Evolutionary conservation across 2,113 vertebrate species (phyloP), one percentile per base, ranked within the genome.

Genomic region (Notarius lentiginosus): DNA sequence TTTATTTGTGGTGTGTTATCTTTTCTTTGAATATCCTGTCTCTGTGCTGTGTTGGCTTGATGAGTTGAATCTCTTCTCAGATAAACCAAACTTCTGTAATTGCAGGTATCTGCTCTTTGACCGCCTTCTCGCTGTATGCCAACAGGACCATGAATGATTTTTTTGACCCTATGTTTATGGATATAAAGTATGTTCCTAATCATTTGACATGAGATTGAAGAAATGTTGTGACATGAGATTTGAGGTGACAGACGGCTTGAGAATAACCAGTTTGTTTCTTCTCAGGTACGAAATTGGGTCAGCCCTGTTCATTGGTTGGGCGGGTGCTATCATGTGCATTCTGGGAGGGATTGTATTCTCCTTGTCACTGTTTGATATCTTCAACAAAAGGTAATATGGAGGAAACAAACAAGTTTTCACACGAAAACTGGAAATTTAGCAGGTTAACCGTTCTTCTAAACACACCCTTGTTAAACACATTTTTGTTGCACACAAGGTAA

Each of bases 131-230:
- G n/a, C 94, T 99, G 86, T 99, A 99, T 81, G 98, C 98, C 60
- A 96, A 99, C 91, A 96, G 95, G 92, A 98, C 99, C 92, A 99
- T 97, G 6, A 94, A 96, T 1, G 98, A 99, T 88, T 99, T 99
- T 94, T 99, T 98, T 89, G 96, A 99, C 88, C 98, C 98, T 47
- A 93, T 96, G 93, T 97, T 89, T 93, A 79, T 99, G 87, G 96
- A 96, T 86, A 97, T 98, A 93, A 99, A 99, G 98, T 99, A 95
- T 95, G 98, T 95, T 89, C 4, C 1, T 22, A 22, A 6, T 81
- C 0, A 61, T 41, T 53, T 49, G 56, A 84, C 34, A 60, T 60
- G 1, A 80, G 27, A 18, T 2, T 1, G 41, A 41, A 41, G 41
- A 41, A 41, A 41, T 41, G 41, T 41, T 41, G 41, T 41, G 41